These are phyloP conservation scores for Polyommatus icarus DNA, from an alignment of 2,888 invertebrate genomes.

Conservation along the genomic window DNA sequence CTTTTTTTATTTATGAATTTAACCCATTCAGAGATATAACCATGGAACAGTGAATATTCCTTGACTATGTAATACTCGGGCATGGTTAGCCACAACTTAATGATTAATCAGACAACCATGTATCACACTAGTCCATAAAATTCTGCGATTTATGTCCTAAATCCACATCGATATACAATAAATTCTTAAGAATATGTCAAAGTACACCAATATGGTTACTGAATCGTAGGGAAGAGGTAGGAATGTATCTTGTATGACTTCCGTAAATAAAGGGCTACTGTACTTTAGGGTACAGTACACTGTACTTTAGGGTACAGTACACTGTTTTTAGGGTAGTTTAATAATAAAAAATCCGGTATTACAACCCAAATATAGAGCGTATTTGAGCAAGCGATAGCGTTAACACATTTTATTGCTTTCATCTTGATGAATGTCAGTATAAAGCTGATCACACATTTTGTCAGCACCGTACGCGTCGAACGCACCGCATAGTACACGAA, in stretches of 20 bases:
- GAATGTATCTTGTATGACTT: neutral
- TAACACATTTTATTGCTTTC: neutral
- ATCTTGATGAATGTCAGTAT: no score
- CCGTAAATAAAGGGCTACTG: no score
- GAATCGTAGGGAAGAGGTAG: neutral
- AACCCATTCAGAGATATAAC: neutral
- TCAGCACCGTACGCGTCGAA: no score
- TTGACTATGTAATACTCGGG: neutral
- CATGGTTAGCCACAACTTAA: neutral
- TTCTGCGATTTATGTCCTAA: neutral
- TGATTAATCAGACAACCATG: conserved; percentile 1
- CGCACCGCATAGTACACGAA: no score
- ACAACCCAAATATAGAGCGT: neutral
- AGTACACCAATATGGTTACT: neutral
- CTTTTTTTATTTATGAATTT: neutral
- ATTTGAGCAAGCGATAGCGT: neutral
- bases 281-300: no score
- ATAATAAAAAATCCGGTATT: no score
- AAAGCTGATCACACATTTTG: no score
- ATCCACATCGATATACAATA: neutral
- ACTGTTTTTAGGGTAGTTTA: no score
- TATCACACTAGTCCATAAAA: conserved; percentile 2
- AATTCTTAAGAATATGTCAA: neutral
- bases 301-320: no score
- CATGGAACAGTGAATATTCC: neutral